phyloP scores from a whole-genome alignment of 2,113 vertebrate genomes.

The Phaetusa simplex region DNA sequence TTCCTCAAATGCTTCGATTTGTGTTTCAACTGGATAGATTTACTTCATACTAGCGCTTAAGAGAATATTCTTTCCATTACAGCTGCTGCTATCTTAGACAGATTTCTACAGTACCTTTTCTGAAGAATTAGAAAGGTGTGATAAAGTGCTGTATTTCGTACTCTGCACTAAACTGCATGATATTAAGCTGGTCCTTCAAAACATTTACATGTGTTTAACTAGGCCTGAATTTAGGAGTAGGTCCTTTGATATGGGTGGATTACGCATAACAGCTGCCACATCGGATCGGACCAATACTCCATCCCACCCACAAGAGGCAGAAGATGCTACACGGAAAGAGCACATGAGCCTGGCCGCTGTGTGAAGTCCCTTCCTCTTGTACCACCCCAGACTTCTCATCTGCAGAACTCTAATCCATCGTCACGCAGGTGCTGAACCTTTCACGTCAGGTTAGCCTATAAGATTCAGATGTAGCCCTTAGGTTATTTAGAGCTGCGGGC shows the following conservation, averaged over 20 bases:
- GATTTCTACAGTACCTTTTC: neutral
- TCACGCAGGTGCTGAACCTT: neutral
- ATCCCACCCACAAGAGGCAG: neutral
- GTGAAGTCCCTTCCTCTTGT: neutral
- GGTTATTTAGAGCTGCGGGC: neutral
- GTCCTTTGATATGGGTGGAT: neutral
- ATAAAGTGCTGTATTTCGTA: neutral
- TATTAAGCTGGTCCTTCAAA: neutral
- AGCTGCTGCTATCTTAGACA: neutral
- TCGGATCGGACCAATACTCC: fast-evolving
- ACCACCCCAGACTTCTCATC: neutral
- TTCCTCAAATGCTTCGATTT: neutral
- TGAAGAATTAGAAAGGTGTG: neutral
- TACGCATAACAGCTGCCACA: neutral
- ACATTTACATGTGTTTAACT: neutral
- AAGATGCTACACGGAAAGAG: neutral
- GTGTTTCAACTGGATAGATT: neutral
- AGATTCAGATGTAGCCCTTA: neutral
- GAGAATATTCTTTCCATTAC: neutral
- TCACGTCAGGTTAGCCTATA: fast-evolving
- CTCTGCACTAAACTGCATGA: neutral
- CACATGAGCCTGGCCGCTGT: neutral
- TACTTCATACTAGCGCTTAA: fast-evolving
- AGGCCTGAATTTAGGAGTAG: neutral
- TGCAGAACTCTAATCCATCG: neutral